Conservation (phyloP, 2,797 vertebrate genomes). For the Anas flavirostris region DNA sequence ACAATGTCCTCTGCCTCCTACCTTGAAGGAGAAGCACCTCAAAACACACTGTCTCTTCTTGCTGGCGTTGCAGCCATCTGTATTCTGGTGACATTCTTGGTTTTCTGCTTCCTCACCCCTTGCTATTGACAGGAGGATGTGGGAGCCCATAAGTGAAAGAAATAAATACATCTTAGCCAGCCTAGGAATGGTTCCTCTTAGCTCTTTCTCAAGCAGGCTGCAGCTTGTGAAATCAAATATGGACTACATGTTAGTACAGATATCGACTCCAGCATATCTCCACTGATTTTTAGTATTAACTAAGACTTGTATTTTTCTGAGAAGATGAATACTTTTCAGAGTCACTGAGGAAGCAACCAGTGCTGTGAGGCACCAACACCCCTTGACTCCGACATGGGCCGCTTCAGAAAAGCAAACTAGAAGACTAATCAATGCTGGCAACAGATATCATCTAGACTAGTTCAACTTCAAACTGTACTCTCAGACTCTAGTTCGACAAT, state of each 20-base stretch:
- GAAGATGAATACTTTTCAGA: not conserved
- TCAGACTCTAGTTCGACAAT: not conserved
- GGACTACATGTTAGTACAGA: not conserved
- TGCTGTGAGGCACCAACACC: not conserved
- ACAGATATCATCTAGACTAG: not conserved
- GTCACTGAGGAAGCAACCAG: not conserved
- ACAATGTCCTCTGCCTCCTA: not conserved
- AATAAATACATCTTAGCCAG: not conserved
- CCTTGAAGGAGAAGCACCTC: accelerated
- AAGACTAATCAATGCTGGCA: not conserved
- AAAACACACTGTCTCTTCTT: not conserved
- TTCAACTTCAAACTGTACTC: constrained; percentile 14
- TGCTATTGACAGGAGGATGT: not conserved
- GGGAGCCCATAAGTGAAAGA: not conserved
- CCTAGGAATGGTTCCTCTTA: not conserved
- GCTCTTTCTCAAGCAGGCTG: not conserved
- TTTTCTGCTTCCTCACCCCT: not conserved
- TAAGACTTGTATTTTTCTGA: not conserved
- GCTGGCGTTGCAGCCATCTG: not conserved
- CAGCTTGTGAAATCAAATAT: constrained; percentile 2
- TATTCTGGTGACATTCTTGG: not conserved
- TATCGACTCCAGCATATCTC: not conserved
- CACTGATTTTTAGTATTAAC: not conserved
- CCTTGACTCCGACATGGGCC: not conserved
- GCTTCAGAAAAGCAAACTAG: not conserved